Evolutionary conservation across 2,888 invertebrate species (phyloP), one percentile per base, ranked within the genome.

Genomic region (Andrena haemorrhoa): DNA sequence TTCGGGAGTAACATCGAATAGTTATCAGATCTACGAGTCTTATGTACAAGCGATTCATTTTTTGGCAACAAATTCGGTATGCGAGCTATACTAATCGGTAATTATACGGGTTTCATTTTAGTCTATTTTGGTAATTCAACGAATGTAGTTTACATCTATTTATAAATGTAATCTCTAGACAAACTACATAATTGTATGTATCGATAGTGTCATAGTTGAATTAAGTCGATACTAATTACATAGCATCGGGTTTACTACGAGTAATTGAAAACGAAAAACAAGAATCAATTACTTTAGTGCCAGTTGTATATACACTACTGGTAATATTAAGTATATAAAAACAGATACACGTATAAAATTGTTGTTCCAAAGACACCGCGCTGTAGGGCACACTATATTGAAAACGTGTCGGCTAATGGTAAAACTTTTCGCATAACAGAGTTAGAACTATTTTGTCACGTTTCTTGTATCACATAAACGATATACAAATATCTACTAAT

Each of bases 271-370:
- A 6, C 10, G 10, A 8, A 23, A 16, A 41, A 56, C 20, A 49
- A 63, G 2, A 56, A 26, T 16, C 10, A 73, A 41, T 68, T 53
- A 58, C 10, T 69, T 65, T 81, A 77, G 74, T 63, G 72, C 72
- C 64, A 74, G 66, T 73, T 51, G 53, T 51, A 63, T 49, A 71
- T 64, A 75, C 56, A 74, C 58, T 70, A 71, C 63, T 72, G 58
- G 47, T 72, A 75, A 70, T 65, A 68, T 66, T 65, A 79, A 71
- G 63, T 80, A 79, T 80, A 79, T 86, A 80, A 65, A 81, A 56
- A 77, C 74, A 79, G 75, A 79, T 82, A 72, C 31, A 53, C 66
- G 76, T 83, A 78, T 86, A 86, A 61, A 77, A 82, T 72, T 74
- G 65, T 68, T 71, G 47, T 79, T 56, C 16, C 47, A 64, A 75